These are phyloP conservation scores for Cybosia mesomella DNA, from an alignment of 2,888 invertebrate genomes.

Conservation along the genomic window DNA sequence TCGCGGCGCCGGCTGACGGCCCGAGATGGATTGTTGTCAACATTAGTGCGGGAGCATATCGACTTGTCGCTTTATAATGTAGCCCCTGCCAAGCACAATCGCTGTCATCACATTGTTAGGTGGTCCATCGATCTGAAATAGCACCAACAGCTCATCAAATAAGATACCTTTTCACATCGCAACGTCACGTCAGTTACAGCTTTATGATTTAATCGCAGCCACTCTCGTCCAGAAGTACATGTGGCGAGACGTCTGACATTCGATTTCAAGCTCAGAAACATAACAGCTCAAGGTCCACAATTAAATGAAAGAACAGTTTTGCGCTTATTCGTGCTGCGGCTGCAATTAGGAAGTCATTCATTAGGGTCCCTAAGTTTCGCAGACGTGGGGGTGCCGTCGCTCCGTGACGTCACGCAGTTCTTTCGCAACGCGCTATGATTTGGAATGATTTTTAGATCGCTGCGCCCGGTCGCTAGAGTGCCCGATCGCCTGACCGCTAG, in stretches of 20 bases:
- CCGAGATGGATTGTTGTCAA: constrained; percentile 85
- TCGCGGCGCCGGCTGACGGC: constrained; percentile 83
- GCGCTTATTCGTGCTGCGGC: constrained; percentile 82
- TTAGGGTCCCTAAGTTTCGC: constrained; percentile 87
- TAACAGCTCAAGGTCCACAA: constrained; percentile 81
- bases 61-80: constrained; percentile 76
- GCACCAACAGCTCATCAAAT: constrained; percentile 57
- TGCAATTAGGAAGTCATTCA: constrained; percentile 87
- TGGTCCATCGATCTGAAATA: constrained; percentile 47
- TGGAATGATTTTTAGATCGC: constrained; percentile 61
- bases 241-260: constrained; percentile 74
- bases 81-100: constrained; percentile 36
- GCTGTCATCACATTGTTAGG: constrained; percentile 39
- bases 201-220: constrained; percentile 63
- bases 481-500: constrained; percentile 50
- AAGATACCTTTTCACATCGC: constrained; percentile 64
- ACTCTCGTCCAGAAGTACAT: constrained; percentile 73
- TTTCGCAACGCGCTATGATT: constrained; percentile 68
- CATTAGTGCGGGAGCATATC: constrained; percentile 84
- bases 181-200: constrained; percentile 57
- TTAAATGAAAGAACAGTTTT: constrained; percentile 71
- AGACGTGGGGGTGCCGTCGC: constrained; percentile 85
- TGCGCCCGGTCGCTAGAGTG: constrained; percentile 50
- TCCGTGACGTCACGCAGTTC: constrained; percentile 75
- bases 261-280: constrained; percentile 79